Evolutionary conservation across 2,888 invertebrate species (phyloP).

Genomic region (Papilio protenor): DNA sequence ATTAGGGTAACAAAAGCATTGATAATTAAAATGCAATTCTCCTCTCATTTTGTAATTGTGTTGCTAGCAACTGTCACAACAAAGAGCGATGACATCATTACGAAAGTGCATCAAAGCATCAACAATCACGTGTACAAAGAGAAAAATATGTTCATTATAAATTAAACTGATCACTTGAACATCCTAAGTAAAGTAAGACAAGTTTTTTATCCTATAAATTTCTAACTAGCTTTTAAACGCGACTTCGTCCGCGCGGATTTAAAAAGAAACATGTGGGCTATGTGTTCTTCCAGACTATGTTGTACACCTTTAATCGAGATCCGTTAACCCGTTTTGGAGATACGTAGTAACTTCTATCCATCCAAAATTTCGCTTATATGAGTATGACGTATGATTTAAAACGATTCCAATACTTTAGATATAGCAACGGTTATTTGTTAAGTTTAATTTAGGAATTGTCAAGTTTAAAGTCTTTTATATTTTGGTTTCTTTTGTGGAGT

Average conservation of each 20-base stretch:
- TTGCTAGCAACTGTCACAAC: conserved; percentile 24
- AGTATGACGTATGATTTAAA: background rate
- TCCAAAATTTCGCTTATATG: no score
- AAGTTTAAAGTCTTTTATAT: conserved; percentile 1
- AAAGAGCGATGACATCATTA: conserved; percentile 33
- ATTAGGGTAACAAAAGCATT: conserved; percentile 20
- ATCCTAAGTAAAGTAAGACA: background rate
- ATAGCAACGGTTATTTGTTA: background rate
- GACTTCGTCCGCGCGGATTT: no score
- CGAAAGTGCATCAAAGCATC: conserved; percentile 30
- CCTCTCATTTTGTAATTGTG: conserved; percentile 16
- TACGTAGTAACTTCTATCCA: no score
- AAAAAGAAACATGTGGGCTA: no score
- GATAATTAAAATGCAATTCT: conserved; percentile 10
- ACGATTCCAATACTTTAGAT: background rate
- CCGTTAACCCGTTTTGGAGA: no score
- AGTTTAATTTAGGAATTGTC: background rate
- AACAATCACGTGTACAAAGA: conserved; percentile 27
- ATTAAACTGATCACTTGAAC: background rate
- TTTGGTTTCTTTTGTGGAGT: conserved; percentile 1
- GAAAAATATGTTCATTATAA: conserved; percentile 21
- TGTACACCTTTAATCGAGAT: no score
- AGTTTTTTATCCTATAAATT: no score
- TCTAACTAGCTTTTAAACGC: background rate
- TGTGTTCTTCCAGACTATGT: no score